Evolutionary conservation across 2,113 vertebrate genomes (phyloP), one percentile per base, ranked within the genome.

Genomic region (Tragelaphus scriptus): DNA sequence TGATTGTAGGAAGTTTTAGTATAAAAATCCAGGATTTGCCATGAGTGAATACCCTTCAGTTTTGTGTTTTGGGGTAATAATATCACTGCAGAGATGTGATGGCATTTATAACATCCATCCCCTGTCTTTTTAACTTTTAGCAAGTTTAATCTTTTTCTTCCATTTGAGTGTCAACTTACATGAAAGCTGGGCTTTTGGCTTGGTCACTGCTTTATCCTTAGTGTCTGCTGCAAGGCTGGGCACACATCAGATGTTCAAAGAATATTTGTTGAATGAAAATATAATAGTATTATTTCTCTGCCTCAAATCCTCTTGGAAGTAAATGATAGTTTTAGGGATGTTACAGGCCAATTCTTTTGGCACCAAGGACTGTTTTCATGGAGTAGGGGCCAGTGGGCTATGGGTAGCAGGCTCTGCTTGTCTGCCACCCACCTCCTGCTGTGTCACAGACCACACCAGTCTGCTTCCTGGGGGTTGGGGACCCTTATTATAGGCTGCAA

Each of bases 191-290:
- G 14, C 17, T 32, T 88, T 86, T 58, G 30, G 17, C 36, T n/a
- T 82, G 13, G 61, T 36, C 32, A 58, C 77, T 91, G 65, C 7
- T 71, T 23, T 56, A 32, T 93, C 55, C n/a, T 84, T 53, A n/a
- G n/a, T 71, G 95, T 56, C 40, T 65, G 11, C 6, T 32, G 15
- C 13, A 49, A 84, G 47, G 28, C 30, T 81, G 25, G 30, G 26
- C 51, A 61, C 32, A n/a, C 2, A 56, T 36, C 58, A 92, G 10
- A 4, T 49, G 10, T 61, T 79, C 85, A 47, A 15, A 58, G 30
- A 56, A 88, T 84, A 81, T 81, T 90, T 90, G 80, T 80, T 85
- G 58, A 68, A 56, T 96, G 88, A 89, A 80, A 80, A 92, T 89
- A 85, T 36, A 40, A 79, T 92, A 65, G 19, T 91, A 13, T 53